A percentile compares a stretch with the other conserved stretches of the same genome.
phyloP scores from a whole-genome alignment of 2,888 invertebrate species.

The Therioaphis trifolii region DNA sequence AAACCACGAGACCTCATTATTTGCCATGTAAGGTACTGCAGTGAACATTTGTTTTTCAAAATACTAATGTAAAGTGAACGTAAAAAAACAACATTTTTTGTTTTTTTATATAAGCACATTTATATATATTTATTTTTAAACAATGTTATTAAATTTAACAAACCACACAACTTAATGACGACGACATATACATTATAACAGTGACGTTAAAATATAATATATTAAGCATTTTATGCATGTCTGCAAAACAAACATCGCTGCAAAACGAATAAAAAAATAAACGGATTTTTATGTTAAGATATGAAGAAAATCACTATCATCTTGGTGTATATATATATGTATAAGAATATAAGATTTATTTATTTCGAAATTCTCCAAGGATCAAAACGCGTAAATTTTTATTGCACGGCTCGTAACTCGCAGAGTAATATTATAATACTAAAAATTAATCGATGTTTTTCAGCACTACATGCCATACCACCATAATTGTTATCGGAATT shows the following conservation, averaged over 20 bases:
- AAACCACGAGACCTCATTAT: conserved; percentile 47
- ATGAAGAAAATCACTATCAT: neutral
- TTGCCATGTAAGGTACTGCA: conserved; percentile 50
- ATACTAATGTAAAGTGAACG: conserved; percentile 11
- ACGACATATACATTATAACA: neutral
- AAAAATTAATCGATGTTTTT: neutral
- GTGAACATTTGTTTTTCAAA: conserved; percentile 29
- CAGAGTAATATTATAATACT: neutral
- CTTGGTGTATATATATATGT: neutral
- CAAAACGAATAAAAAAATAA: neutral
- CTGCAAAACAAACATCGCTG: neutral
- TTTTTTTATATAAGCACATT: too few relatives aligned
- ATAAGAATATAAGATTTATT: too few relatives aligned
- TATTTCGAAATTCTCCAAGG: neutral
- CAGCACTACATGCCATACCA: neutral
- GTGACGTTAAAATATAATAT: neutral
- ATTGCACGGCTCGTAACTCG: neutral
- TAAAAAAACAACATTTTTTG: conserved; percentile 5
- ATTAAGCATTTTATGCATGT: neutral
- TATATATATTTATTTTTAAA: neutral
- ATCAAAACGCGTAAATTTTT: neutral
- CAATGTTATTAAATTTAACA: neutral
- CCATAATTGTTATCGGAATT: neutral
- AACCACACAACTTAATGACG: neutral
- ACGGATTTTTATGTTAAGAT: neutral